Percentiles rank a stretch among this genome's conserved stretches.
Evolutionary conservation across 2,113 vertebrate genomes (phyloP).

Genomic region (Nettapus auritus): DNA sequence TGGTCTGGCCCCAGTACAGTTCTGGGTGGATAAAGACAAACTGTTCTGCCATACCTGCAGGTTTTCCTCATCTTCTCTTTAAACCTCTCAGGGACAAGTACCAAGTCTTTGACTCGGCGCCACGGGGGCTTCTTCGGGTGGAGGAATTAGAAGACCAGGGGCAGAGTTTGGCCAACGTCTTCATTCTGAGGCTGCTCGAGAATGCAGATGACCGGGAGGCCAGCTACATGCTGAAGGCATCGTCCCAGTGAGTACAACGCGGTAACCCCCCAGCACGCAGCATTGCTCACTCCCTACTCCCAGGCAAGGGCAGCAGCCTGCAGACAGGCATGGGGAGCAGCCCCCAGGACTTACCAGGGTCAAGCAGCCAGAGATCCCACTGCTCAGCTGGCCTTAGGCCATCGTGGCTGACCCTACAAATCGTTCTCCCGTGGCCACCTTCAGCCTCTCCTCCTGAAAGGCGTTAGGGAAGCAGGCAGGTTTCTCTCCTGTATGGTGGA

Average conservation of each 20-base stretch:
- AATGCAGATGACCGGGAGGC: slow-evolving; percentile 90
- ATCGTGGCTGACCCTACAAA: neutral
- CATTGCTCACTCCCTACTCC: neutral
- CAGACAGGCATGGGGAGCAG: neutral
- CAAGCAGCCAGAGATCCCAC: neutral
- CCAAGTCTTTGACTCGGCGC: slow-evolving; percentile 93
- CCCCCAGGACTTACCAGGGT: neutral
- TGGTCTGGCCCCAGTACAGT: neutral
- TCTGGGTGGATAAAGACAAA: neutral
- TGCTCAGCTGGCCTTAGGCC: neutral
- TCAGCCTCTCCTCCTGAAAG: neutral
- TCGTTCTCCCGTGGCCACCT: fast-evolving
- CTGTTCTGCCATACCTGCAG: neutral
- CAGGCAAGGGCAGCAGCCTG: neutral
- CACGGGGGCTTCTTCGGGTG: slow-evolving; percentile 89
- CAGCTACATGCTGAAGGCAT: slow-evolving; percentile 93
- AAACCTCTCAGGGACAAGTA: slow-evolving; percentile 86
- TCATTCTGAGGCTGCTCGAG: slow-evolving; percentile 91
- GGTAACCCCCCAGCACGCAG: fast-evolving
- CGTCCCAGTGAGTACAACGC: slow-evolving; percentile 87
- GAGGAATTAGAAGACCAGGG: slow-evolving; percentile 96
- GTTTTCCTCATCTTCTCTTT: neutral
- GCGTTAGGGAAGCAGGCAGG: neutral
- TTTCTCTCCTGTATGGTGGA: fast-evolving
- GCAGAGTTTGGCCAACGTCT: slow-evolving; percentile 90